A percentile compares a stretch with the other conserved stretches of the same genome.
Conservation (phyloP, 1,140 invertebrate genomes). For the Oryzaephilus surinamensis region DNA sequence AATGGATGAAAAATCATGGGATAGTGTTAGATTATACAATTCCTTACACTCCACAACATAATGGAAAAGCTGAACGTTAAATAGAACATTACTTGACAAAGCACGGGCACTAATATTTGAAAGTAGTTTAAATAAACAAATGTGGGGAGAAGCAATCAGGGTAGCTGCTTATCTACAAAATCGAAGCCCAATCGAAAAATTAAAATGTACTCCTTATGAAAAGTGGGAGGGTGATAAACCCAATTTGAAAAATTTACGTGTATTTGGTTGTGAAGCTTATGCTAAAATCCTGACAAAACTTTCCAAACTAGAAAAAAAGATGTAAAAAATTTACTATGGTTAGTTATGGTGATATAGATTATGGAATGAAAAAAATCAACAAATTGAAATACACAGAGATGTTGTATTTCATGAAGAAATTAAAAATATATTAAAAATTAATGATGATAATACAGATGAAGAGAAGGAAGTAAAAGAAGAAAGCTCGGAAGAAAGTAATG, state of each 20-base stretch:
- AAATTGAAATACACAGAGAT: too few relatives aligned
- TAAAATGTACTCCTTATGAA: conserved; percentile 22
- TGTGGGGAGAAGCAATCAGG: conserved; percentile 31
- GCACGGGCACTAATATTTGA: conserved; percentile 30
- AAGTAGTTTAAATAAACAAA: conserved; percentile 17
- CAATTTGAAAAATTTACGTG: too few relatives aligned
- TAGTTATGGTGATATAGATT: too few relatives aligned
- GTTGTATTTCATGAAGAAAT: too few relatives aligned
- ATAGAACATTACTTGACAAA: conserved; percentile 31
- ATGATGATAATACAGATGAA: too few relatives aligned
- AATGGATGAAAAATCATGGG: conserved; percentile 19
- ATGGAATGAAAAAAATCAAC: conserved; percentile 7
- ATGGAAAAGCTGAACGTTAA: conserved; percentile 35
- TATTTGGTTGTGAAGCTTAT: conserved; percentile 18
- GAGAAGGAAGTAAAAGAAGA: too few relatives aligned
- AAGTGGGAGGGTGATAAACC: conserved; percentile 26
- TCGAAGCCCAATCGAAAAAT: conserved; percentile 20
- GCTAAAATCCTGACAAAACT: conserved; percentile 7
- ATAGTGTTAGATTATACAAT: conserved; percentile 14
- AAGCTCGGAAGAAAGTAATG: too few relatives aligned
- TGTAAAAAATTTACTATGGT: too few relatives aligned
- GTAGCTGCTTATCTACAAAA: conserved; percentile 34
- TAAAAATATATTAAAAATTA: too few relatives aligned
- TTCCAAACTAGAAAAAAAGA: conserved; percentile 9
- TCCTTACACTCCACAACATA: conserved; percentile 31